These are phyloP conservation scores for Drosophila nikananu DNA, from an alignment of 1,140 invertebrate genomes.

Conservation along the genomic window DNA sequence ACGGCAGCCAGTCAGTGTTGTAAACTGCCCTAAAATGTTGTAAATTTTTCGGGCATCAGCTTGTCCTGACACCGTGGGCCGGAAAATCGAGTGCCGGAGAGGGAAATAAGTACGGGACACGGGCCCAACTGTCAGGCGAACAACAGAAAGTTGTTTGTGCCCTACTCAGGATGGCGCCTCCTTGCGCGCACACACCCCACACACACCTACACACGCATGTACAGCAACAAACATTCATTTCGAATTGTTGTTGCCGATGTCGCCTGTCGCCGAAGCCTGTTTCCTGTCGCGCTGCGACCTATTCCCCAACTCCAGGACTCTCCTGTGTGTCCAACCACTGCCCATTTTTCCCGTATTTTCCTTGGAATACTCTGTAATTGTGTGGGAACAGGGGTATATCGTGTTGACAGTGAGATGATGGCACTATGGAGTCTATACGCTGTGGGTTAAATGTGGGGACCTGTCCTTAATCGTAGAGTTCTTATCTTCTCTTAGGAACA, in stretches of 20 bases:
- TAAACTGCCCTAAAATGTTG: slow-evolving; percentile 61
- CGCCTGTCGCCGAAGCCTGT: slow-evolving; percentile 68
- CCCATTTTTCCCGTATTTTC: slow-evolving; percentile 50
- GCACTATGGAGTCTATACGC: not conserved
- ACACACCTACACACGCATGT: slow-evolving; percentile 21
- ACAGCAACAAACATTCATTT: slow-evolving; percentile 49
- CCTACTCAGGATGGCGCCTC: slow-evolving; percentile 54
- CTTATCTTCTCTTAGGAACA: not conserved
- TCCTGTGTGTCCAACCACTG: slow-evolving; percentile 43
- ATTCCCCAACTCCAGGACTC: slow-evolving; percentile 24
- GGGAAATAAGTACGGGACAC: slow-evolving; percentile 22
- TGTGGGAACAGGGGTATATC: not conserved
- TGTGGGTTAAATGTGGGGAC: not conserved
- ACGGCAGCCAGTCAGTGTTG: slow-evolving; percentile 49
- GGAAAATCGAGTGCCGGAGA: not conserved
- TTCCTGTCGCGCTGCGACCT: slow-evolving; percentile 67
- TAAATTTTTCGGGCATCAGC: slow-evolving; percentile 73
- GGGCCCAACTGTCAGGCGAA: slow-evolving; percentile 59
- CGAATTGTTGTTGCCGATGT: slow-evolving; percentile 56
- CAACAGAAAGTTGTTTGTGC: slow-evolving; percentile 68
- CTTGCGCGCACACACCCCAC: slow-evolving; percentile 7
- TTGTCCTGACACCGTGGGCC: slow-evolving; percentile 57
- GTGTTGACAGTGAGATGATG: not conserved
- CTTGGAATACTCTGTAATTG: slow-evolving; percentile 16
- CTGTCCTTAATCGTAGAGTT: not conserved